phyloP scores from a whole-genome alignment of 2,113 vertebrate species.

The pig (Sus scrofa) region T2T-Sscrofa CM000822.6:17413001-17413500 shows the following conservation, averaged over 20 bases:
- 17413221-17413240: not conserved
- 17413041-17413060: not conserved
- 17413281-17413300: not conserved
- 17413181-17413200: not conserved
- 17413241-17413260: not conserved
- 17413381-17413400: not conserved
- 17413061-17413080: not conserved
- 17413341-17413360: not conserved
- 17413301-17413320: not conserved
- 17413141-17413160: not conserved
- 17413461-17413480: not conserved
- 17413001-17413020: not conserved
- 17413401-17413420: not conserved
- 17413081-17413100: not conserved
- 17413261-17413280: not conserved
- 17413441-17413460: constrained; percentile 63
- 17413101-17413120: not conserved
- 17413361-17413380: not conserved
- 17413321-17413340: not conserved
- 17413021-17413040: not conserved
- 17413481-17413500: constrained; percentile 4
- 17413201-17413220: not conserved
- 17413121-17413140: not conserved
- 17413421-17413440: constrained; percentile 19
- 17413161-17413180: not conserved